Evolutionary conservation across 2,888 invertebrate species (phyloP).

Genomic region (Cantharis rufa): DNA sequence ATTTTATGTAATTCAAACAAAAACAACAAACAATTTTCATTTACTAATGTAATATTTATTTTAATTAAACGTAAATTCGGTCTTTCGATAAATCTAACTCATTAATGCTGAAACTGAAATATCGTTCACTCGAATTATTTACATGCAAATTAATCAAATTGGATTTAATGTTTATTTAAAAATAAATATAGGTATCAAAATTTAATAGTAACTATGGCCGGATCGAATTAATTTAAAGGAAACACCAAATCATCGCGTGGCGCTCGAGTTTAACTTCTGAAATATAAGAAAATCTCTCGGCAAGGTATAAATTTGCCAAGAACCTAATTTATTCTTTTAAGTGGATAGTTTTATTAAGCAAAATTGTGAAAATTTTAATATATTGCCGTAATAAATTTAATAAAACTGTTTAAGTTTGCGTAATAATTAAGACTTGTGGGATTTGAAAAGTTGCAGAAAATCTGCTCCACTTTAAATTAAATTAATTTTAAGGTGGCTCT

Average conservation of each 20-base stretch:
- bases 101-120: not conserved
- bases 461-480: not conserved
- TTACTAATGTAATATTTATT: not conserved
- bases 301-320: not conserved
- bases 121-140: not conserved
- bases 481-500: constrained; percentile 7
- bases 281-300: not conserved
- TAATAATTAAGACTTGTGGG: not conserved
- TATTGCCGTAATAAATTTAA: not conserved
- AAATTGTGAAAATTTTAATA: not conserved
- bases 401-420: not conserved
- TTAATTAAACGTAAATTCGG: not conserved
- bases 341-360: not conserved
- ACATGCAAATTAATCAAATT: not conserved
- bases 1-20: not conserved
- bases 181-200: not conserved
- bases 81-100: not conserved
- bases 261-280: not conserved
- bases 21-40: not conserved
- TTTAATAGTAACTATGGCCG: too few relatives aligned
- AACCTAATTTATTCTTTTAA: not conserved
- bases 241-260: not conserved
- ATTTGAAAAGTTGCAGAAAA: not conserved
- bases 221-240: too few relatives aligned
- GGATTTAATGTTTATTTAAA: not conserved